A percentile compares a stretch with the other conserved stretches of the same genome.
Conservation (phyloP, 2,797 vertebrate genomes). For the Enteromius anoplus region DNA sequence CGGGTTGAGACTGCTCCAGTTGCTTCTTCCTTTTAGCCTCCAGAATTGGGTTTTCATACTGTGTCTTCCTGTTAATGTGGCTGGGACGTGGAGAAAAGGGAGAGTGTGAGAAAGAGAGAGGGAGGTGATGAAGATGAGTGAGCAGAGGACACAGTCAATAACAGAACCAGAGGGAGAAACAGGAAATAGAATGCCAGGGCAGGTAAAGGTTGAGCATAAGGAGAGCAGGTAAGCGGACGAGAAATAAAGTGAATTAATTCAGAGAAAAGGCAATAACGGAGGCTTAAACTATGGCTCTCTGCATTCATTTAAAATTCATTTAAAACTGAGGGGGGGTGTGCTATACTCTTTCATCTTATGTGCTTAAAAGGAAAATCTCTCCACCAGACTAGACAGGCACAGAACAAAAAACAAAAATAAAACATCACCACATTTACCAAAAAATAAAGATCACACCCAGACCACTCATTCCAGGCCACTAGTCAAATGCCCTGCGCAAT, state of each 20-base stretch:
- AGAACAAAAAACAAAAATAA: conserved; percentile 31
- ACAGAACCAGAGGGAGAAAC: conserved; percentile 25
- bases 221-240: conserved; percentile 3
- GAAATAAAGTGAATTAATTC: conserved; percentile 48
- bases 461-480: not conserved
- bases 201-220: conserved; percentile 13
- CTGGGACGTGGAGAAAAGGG: conserved; percentile 68
- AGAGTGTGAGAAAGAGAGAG: not conserved
- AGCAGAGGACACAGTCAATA: conserved; percentile 26
- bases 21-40: conserved; percentile 97
- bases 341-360: conserved; percentile 6
- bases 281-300: conserved; percentile 30
- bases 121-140: not conserved
- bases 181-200: conserved; percentile 20
- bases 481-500: not conserved
- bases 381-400: not conserved
- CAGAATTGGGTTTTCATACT: conserved; percentile 96
- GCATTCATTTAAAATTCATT: conserved; percentile 20
- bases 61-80: conserved; percentile 99
- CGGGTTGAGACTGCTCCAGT: conserved; percentile 88
- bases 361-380: conserved; percentile 15
- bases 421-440: conserved; percentile 11
- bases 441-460: conserved; percentile 1
- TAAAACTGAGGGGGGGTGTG: not conserved
- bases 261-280: conserved; percentile 27